Conservation (phyloP, 2,797 vertebrate species). For the Sebastiscus albofasciatus region DNA sequence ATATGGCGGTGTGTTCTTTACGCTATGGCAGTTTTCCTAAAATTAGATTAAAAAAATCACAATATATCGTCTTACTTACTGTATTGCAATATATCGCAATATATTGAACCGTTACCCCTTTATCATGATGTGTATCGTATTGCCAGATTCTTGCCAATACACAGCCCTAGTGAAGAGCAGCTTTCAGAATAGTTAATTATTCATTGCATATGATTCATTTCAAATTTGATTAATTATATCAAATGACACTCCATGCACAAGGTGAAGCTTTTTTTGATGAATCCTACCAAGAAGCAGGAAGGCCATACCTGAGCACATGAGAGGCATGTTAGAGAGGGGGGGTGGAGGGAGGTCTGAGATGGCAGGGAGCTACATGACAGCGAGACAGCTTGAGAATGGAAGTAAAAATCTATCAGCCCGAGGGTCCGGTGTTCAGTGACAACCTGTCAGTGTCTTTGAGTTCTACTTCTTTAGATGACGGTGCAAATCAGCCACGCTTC, state of each 20-base stretch:
- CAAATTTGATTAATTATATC: neutral
- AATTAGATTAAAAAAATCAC: too few species aligned
- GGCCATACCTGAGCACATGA: conserved; percentile 38
- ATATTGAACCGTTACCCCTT: too few species aligned
- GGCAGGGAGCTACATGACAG: conserved; percentile 50
- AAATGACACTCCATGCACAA: conserved; percentile 5
- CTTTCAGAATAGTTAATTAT: neutral
- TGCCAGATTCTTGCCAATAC: too few species aligned
- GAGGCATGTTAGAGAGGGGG: conserved; percentile 3
- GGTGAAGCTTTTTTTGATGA: conserved; percentile 1
- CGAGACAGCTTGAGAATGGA: conserved; percentile 37
- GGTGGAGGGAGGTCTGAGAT: conserved; percentile 17
- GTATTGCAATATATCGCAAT: too few species aligned
- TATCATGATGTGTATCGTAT: too few species aligned
- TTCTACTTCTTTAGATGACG: conserved; percentile 43
- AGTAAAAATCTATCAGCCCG: conserved; percentile 56
- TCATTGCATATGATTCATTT: neutral
- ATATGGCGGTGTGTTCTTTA: too few species aligned
- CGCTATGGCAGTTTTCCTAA: too few species aligned
- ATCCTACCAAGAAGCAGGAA: conserved; percentile 24
- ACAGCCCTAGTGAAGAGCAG: neutral
- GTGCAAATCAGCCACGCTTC: conserved; percentile 47
- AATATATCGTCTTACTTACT: too few species aligned
- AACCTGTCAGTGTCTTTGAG: conserved; percentile 58
- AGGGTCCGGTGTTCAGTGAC: conserved; percentile 58